A percentile compares a stretch with the other conserved stretches of the same genome.
These are phyloP conservation scores for Dipodomys merriami DNA, from an alignment of 2,113 vertebrate species.

Conservation along the genomic window DNA sequence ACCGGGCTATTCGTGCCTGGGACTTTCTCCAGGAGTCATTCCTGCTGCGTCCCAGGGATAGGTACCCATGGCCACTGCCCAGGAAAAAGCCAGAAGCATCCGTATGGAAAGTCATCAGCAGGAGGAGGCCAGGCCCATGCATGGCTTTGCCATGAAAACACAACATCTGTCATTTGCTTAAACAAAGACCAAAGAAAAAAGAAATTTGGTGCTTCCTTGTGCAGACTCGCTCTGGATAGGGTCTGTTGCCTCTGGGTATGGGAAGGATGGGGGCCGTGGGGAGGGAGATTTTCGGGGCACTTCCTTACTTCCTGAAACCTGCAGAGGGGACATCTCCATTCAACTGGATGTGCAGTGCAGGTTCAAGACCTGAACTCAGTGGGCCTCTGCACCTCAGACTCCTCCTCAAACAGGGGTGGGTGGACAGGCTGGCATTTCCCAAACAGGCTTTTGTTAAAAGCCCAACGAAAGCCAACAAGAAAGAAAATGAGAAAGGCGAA, in stretches of 20 bases:
- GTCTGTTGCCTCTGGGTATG: neutral
- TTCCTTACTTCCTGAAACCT: neutral
- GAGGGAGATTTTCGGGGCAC: neutral
- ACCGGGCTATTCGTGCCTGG: neutral
- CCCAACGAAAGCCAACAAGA: neutral
- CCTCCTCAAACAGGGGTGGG: neutral
- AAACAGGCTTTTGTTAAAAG: neutral
- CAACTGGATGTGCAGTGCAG: neutral
- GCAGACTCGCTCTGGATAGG: neutral
- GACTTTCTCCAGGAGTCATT: neutral
- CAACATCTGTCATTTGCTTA: neutral
- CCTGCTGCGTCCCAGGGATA: neutral
- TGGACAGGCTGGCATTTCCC: neutral
- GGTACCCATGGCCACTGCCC: no score
- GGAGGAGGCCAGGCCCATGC: no score
- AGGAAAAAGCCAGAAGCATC: neutral
- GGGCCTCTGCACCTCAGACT: neutral
- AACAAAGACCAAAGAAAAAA: conserved; percentile 37
- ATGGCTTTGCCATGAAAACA: rapidly evolving
- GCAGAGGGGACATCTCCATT: rapidly evolving
- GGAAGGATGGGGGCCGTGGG: neutral
- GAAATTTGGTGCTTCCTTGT: neutral
- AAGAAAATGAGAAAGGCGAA: neutral
- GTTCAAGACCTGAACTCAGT: neutral
- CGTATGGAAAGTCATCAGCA: neutral